Conservation (phyloP, 2,888 invertebrate species). For the Ferrisia virgata region DNA sequence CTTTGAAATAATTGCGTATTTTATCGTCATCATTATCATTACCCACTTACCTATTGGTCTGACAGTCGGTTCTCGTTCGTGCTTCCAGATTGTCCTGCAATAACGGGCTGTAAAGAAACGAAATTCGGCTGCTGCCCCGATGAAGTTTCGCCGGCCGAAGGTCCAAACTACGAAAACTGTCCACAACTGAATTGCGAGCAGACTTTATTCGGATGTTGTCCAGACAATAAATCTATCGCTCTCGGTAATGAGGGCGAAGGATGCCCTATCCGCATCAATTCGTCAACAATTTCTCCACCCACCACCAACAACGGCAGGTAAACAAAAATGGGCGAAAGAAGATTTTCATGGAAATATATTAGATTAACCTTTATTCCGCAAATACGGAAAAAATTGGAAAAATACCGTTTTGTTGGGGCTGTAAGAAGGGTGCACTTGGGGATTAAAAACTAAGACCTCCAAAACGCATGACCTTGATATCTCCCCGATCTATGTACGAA, state of each 20-base stretch:
- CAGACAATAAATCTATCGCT: slow-evolving; percentile 71
- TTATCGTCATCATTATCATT: too few species aligned
- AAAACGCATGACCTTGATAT: too few species aligned
- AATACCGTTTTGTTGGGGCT: too few species aligned
- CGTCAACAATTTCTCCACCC: not conserved
- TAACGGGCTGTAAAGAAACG: slow-evolving; percentile 73
- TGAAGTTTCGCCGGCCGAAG: slow-evolving; percentile 72
- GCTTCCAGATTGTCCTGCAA: slow-evolving; percentile 63
- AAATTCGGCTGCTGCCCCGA: slow-evolving; percentile 79
- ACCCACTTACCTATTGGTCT: too few species aligned
- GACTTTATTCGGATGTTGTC: slow-evolving; percentile 83
- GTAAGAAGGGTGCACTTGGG: too few species aligned
- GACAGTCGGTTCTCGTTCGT: not conserved
- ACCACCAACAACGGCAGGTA: not conserved
- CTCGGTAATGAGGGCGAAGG: slow-evolving; percentile 80
- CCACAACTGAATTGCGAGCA: slow-evolving; percentile 69
- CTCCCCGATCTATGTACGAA: too few species aligned
- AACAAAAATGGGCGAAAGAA: not conserved
- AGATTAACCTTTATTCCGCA: too few species aligned
- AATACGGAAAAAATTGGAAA: too few species aligned
- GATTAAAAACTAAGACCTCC: too few species aligned
- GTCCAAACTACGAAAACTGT: slow-evolving; percentile 71
- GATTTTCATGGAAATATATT: too few species aligned
- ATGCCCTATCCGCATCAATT: slow-evolving; percentile 60
- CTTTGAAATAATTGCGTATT: too few species aligned